Evolutionary conservation across 1,140 invertebrate genomes (phyloP), one percentile per base, ranked within the genome.

Genomic region (Conus ventricosus): DNA sequence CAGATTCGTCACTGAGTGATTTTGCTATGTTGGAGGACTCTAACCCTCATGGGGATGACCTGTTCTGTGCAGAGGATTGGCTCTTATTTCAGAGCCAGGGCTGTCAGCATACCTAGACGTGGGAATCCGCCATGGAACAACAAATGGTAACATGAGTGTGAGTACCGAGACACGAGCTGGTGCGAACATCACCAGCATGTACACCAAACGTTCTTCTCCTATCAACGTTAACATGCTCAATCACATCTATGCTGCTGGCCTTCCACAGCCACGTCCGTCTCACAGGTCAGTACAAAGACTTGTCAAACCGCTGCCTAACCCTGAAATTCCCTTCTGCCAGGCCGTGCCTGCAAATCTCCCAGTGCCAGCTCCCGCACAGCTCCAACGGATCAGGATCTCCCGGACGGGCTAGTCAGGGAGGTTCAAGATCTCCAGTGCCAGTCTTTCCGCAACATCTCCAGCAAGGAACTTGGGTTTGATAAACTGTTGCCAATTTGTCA

Each of bases 181-280:
- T 17, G 88, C 87, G 20, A 92, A 92, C 78, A 91, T 92, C 53
- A 92, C 91, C n/a, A 91, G 90, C 87, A 92, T 90, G 39, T 92
- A 92, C 85, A 90, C 89, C 39, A 92, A 91, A 87, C 86, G 90
- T n/a, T 91, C 90, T 20, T 90, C 90, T 51, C 89, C 89, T 17
- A 90, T 91, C 51, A 92, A 91, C 84, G 90, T 92, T 10, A 92
- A 92, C 85, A 91, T 91, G 89, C 85, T 92, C 80, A 91, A 91
- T 54, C 91, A 92, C 84, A 89, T 92, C 20, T 92, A 91, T 89
- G 91, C 91, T 76, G 89, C 91, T 67, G 91, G 89, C 71, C 71
- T 92, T 39, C 91, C 91, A 6, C 89, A 91, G 25, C 91, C 91
- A 25, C 87, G 90, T 20, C 88, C 88, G 90, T 76, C 84, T 92